Base-by-base conservation (phyloP, 2,888 invertebrate genomes). In the Schizotus pectinicornis region DNA sequence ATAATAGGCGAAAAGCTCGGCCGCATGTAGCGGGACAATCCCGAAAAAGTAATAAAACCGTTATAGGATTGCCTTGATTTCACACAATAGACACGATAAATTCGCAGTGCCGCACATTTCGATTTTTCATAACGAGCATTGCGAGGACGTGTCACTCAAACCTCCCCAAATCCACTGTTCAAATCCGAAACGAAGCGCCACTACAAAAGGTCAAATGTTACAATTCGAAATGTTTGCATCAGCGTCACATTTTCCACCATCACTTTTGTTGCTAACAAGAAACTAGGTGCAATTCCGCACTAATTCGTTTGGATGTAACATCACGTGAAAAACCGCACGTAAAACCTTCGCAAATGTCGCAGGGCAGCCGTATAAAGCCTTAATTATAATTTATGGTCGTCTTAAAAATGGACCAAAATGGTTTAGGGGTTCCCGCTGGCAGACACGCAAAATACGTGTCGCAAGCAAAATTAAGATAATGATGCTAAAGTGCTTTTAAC, bases 1-100 rank as follows among this genome's bases (percentile, higher is more conserved):
- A 72, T 69, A 70, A 69, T 71, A 70, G n/a, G n/a, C 67, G 66
- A 67, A 67, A 67, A 56, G 64, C 65, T 62, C 60, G 57, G 62
- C 59, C 52, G 61, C 60, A 59, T 49, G 64, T 66, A 52, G 62
- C 65, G 37, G 53, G 45, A 53, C 45, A 54, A 46, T 54, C 54
- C 41, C 59, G 62, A 64, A 64, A 67, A 65, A 63, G 66, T 62
- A 67, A 69, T 69, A 67, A 69, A 67, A 67, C 59, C 54, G 57
- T 63, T 59, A 59, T 65, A 63, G 60, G 57, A 58, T 53, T 41
- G 46, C 36, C 52, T 43, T 42, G 58, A 53, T 58, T 57, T 58
- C 38, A 13, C 45, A 53, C 53, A 53, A 53, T 45, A 39, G 46
- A 12, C 46, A 32, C 37, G 53, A 45, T 51, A 43, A 43, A 52